Conservation (phyloP, 92 coral and sea anemone species). For the Anthopleura xanthogrammica region DNA sequence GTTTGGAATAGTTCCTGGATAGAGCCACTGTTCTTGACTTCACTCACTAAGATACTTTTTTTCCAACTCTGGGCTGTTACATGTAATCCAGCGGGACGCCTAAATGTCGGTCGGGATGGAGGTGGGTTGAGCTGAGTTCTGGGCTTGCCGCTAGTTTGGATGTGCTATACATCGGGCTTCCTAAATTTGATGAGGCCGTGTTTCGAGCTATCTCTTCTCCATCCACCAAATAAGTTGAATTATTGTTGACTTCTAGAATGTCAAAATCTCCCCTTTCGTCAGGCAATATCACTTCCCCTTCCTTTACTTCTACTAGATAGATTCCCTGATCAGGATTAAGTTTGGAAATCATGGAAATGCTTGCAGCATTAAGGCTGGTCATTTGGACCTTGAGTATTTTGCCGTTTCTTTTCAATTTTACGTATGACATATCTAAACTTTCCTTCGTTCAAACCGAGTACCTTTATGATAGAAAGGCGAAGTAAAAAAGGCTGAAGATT, state of each 20-base stretch:
- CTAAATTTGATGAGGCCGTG: too few relatives aligned
- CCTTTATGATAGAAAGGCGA: too few relatives aligned
- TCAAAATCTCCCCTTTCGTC: not conserved
- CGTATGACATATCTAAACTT: slow-evolving; percentile 2
- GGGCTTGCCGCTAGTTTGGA: too few relatives aligned
- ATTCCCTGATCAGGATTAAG: not conserved
- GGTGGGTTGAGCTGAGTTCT: not conserved
- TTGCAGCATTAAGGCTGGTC: not conserved
- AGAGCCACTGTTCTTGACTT: slow-evolving; percentile 26
- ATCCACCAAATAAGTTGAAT: not conserved
- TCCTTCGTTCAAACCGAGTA: too few relatives aligned
- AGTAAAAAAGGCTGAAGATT: too few relatives aligned
- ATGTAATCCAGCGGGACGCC: too few relatives aligned
- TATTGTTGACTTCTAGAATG: not conserved
- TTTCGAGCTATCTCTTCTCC: not conserved
- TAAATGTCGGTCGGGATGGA: too few relatives aligned
- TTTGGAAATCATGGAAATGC: not conserved
- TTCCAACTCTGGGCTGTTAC: slow-evolving; percentile 24
- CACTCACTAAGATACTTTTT: slow-evolving; percentile 37
- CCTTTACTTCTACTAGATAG: not conserved
- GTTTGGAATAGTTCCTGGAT: slow-evolving; percentile 37
- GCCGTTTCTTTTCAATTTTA: not conserved
- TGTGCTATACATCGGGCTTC: too few relatives aligned
- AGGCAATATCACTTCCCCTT: not conserved
- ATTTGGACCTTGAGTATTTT: not conserved